Evolutionary conservation across 2,797 vertebrate genomes (phyloP).

Genomic region (Cryptoblepharus egeriae): DNA sequence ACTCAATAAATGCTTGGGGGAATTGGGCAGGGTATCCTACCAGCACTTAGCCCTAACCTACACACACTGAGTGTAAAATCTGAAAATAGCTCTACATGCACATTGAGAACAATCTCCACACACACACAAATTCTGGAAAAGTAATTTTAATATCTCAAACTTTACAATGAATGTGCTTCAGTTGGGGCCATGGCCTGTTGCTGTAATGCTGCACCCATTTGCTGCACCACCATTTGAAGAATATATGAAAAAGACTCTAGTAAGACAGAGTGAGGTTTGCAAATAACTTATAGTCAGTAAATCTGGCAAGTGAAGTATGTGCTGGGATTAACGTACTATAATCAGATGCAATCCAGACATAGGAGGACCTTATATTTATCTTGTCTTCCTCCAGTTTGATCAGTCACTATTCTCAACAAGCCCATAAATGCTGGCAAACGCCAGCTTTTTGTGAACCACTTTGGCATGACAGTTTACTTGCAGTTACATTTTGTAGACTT

Average conservation of each 20-base stretch:
- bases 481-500: background rate
- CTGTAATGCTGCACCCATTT: background rate
- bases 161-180: background rate
- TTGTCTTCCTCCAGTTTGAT: background rate
- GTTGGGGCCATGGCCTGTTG: background rate
- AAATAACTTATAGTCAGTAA: background rate
- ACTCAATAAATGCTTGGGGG: background rate
- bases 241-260: background rate
- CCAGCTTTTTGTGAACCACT: background rate
- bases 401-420: background rate
- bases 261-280: background rate
- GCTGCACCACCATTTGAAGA: background rate
- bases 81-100: background rate
- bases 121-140: no score
- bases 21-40: no score
- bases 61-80: background rate
- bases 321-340: background rate
- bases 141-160: background rate
- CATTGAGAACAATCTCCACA: no score
- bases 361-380: background rate
- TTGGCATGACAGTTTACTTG: background rate
- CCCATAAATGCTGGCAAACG: background rate
- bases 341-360: constrained; percentile 1
- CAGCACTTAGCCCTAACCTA: background rate
- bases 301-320: background rate